These are phyloP conservation scores for Catocala sponsa DNA, from an alignment of 2,888 invertebrate species.

Conservation along the genomic window DNA sequence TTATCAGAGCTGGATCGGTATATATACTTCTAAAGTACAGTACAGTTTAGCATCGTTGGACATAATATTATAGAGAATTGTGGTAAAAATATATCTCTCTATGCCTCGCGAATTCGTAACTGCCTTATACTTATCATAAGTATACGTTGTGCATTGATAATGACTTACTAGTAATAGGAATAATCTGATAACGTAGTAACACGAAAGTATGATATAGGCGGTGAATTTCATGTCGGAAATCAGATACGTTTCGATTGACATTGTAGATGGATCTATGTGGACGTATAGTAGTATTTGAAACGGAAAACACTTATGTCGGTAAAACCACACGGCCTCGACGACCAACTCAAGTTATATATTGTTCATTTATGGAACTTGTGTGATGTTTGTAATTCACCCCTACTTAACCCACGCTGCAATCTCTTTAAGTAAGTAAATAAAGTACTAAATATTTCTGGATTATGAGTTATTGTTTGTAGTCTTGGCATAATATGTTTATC, in stretches of 20 bases:
- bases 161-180: slow-evolving; percentile 1
- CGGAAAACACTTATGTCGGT: slow-evolving; percentile 6
- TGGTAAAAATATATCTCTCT: too few relatives aligned
- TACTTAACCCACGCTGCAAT: too few relatives aligned
- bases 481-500: too few relatives aligned
- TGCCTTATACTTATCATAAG: slow-evolving; percentile 3
- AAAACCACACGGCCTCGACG: too few relatives aligned
- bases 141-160: neutral
- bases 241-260: neutral
- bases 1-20: slow-evolving; percentile 10
- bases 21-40: neutral
- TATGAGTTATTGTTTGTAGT: too few relatives aligned
- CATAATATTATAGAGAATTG: too few relatives aligned
- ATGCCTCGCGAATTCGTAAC: neutral
- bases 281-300: slow-evolving; percentile 5
- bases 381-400: too few relatives aligned
- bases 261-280: neutral
- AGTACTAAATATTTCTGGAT: too few relatives aligned
- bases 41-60: too few relatives aligned
- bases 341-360: too few relatives aligned
- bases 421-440: too few relatives aligned
- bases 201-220: neutral
- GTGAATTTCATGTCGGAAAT: neutral
- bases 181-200: neutral
- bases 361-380: too few relatives aligned